Conservation (phyloP, 2,888 invertebrate genomes). For the Apotomis turbidana region DNA sequence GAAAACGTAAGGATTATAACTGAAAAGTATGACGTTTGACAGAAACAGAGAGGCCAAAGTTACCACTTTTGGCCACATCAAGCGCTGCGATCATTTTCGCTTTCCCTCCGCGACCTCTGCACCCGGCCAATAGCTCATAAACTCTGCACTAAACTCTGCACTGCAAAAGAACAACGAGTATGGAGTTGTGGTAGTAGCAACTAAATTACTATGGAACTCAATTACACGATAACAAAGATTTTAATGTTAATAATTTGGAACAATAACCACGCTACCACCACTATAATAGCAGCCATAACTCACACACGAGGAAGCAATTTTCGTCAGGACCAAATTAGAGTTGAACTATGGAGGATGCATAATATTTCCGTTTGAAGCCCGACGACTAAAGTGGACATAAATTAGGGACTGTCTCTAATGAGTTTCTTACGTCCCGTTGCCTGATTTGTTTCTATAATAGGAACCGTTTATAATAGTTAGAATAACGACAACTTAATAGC, state of each 20-base stretch:
- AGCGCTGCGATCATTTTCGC: too few species aligned
- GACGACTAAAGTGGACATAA: constrained; percentile 55
- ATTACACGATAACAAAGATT: background rate
- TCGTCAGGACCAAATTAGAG: constrained; percentile 67
- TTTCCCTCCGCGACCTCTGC: too few species aligned
- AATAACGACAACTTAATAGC: constrained; percentile 16
- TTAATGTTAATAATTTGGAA: background rate
- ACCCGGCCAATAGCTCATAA: too few species aligned
- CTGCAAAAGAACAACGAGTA: too few species aligned
- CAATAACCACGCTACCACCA: constrained; percentile 8
- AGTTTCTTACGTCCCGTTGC: constrained; percentile 39
- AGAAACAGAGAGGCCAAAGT: too few species aligned
- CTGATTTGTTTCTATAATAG: constrained; percentile 40
- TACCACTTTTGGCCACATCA: too few species aligned
- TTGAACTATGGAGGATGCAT: constrained; percentile 63
- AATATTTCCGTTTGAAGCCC: constrained; percentile 62
- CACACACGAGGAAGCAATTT: constrained; percentile 50
- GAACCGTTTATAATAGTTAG: constrained; percentile 31
- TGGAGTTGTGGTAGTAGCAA: too few species aligned
- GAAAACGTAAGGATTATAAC: too few species aligned
- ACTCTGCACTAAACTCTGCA: too few species aligned
- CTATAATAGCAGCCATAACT: constrained; percentile 33
- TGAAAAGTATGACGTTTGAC: too few species aligned
- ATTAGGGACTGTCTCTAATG: constrained; percentile 47
- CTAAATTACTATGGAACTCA: too few species aligned